Evolutionary conservation across 92 coral and sea anemone genomes (phyloP).

Genomic region (Palythoa heliodiscus): DNA sequence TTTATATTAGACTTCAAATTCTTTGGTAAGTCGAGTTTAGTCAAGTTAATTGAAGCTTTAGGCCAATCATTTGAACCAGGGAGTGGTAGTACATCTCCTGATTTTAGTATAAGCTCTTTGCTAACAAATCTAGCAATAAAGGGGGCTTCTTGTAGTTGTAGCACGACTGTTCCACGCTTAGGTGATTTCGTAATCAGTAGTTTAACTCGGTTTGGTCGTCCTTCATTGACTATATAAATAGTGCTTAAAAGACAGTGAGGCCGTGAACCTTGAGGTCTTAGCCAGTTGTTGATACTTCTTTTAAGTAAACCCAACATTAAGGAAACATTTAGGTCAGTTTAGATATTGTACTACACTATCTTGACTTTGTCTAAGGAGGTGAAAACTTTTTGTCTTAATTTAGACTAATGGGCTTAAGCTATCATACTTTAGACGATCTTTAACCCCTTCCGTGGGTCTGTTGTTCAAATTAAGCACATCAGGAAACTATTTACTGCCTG

Average conservation of each 20-base stretch:
- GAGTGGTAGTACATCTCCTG: not conserved
- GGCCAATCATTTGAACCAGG: not conserved
- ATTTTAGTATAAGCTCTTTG: constrained; percentile 7
- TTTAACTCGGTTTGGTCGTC: constrained; percentile 37
- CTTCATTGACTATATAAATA: constrained; percentile 12
- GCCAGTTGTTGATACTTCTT: not conserved
- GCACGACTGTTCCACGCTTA: not conserved
- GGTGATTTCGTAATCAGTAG: constrained; percentile 18
- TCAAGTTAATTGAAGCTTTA: constrained; percentile 23
- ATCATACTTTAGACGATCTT: too few species aligned
- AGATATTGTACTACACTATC: too few species aligned
- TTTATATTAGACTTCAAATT: constrained; percentile 2
- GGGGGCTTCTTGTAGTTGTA: constrained; percentile 9
- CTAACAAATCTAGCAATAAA: constrained; percentile 7
- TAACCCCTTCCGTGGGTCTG: too few species aligned
- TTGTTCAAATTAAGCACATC: too few species aligned
- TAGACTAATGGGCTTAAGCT: too few species aligned
- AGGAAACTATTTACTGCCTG: too few species aligned
- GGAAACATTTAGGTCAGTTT: too few species aligned
- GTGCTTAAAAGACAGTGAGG: not conserved
- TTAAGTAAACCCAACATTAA: too few species aligned
- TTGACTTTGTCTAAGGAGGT: too few species aligned
- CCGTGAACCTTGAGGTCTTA: not conserved
- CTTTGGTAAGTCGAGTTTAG: constrained; percentile 51
- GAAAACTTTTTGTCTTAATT: too few species aligned